phyloP scores from a whole-genome alignment of 2,888 invertebrate genomes.

The Agrenia bidenticulata region DNA sequence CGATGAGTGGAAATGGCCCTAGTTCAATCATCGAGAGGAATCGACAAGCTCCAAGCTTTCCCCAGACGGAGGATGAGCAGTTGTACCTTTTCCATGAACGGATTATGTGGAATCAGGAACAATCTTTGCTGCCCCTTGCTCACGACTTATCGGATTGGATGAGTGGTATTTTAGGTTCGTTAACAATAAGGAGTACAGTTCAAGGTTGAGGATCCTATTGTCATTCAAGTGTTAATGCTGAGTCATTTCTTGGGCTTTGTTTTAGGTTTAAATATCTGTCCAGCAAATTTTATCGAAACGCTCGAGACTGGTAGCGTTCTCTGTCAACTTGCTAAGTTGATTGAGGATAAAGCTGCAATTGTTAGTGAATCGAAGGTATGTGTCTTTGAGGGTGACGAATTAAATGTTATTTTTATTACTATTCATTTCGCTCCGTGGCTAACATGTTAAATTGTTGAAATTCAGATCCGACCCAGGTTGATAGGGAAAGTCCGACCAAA shows the following conservation, averaged over 20 bases:
- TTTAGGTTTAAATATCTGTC: slow-evolving; percentile 44
- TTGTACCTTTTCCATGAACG: slow-evolving; percentile 50
- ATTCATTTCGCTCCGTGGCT: neutral
- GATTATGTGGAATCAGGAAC: slow-evolving; percentile 52
- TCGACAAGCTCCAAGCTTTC: slow-evolving; percentile 48
- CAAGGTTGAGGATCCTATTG: neutral
- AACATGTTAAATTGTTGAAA: slow-evolving; percentile 32
- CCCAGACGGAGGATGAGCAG: slow-evolving; percentile 52
- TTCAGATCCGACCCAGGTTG: slow-evolving; percentile 70
- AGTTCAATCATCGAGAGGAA: slow-evolving; percentile 47
- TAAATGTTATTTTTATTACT: neutral
- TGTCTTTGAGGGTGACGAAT: slow-evolving; percentile 24
- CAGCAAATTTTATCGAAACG: slow-evolving; percentile 77
- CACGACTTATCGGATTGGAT: slow-evolving; percentile 52
- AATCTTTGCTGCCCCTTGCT: slow-evolving; percentile 49
- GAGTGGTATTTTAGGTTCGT: slow-evolving; percentile 49
- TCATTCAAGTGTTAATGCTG: slow-evolving; percentile 4
- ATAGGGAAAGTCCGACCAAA: slow-evolving; percentile 78
- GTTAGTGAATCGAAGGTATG: slow-evolving; percentile 61
- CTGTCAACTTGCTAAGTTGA: slow-evolving; percentile 76
- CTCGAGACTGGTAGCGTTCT: slow-evolving; percentile 81
- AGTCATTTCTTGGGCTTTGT: no score
- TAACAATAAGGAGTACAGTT: neutral
- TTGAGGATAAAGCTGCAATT: slow-evolving; percentile 72
- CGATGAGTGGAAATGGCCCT: slow-evolving; percentile 41